Evolutionary conservation across 2,797 vertebrate species (phyloP), one percentile per base, ranked within the genome.

Genomic region (Strix occidentalis): DNA sequence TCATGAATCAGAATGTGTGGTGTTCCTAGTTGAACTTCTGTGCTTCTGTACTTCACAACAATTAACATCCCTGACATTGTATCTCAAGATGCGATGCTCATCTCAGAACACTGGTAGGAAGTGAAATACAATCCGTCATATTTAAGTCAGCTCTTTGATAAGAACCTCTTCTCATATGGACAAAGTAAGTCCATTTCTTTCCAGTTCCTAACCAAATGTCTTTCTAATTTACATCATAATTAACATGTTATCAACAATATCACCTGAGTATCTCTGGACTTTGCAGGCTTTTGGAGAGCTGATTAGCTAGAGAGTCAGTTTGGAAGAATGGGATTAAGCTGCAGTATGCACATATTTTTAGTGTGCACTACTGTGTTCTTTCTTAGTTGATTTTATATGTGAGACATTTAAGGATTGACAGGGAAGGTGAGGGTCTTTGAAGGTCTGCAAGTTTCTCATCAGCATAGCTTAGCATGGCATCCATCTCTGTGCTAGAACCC

Each of bases 51-150:
- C 77, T 90, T 93, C 68, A 81, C 46, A 96, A 85, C 80, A 96
- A 88, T 94, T 97, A 95, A 86, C 89, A 94, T 76, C 45, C 10
- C 19, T 95, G 87, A 95, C 83, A 84, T 69, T 71, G 20, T 56
- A 79, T 82, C 46, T 88, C 37, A 69, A 94, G 65, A 85, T 80
- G 92, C 89, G 57, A 82, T 87, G 63, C 28, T 93, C 56, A 79
- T 69, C 85, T 93, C 46, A 26, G n/a, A 95, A 88, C 56, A 76
- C 21, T 66, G 13, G 18, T 84, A 66, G 51, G 50, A 90, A 90
- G 21, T 61, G 54, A 84, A 92, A 91, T 84, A 29, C 19, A 72
- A 50, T 92, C 57, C 93, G 29, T 95, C 70, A 79, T 91, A 58
- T 87, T 92, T 91, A 78, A 86, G 25, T 57, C 66, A 90, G 28